Evolutionary conservation across 2,797 vertebrate species (phyloP).

Genomic region (Anableps anableps): DNA sequence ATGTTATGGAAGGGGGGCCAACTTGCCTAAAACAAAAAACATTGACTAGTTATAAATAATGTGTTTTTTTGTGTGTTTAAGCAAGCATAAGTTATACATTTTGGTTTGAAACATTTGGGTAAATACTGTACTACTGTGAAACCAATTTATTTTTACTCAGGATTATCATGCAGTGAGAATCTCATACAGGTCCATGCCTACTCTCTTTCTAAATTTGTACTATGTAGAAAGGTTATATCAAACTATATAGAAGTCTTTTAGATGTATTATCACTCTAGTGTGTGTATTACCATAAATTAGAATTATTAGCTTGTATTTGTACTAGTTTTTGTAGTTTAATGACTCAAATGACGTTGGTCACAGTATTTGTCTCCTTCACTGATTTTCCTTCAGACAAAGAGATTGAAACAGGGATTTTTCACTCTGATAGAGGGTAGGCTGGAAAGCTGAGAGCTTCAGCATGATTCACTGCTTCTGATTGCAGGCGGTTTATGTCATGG

Average conservation of each 20-base stretch:
- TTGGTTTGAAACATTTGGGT: background rate
- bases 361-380: constrained; percentile 42
- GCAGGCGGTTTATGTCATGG: constrained; percentile 75
- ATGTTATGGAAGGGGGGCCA: background rate
- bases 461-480: constrained; percentile 77
- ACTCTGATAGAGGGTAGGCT: constrained; percentile 35
- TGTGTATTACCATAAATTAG: too few relatives aligned
- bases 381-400: constrained; percentile 46
- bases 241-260: background rate
- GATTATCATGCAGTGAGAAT: background rate
- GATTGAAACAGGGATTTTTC: constrained; percentile 44
- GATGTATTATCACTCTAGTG: background rate
- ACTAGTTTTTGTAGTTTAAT: background rate
- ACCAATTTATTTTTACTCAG: background rate
- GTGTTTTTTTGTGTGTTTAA: background rate
- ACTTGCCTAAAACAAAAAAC: background rate
- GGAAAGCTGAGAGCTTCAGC: constrained; percentile 48
- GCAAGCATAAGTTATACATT: background rate
- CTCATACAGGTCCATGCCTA: background rate
- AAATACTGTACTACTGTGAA: background rate
- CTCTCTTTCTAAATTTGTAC: background rate
- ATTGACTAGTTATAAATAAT: background rate
- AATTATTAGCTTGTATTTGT: background rate
- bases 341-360: constrained; percentile 30
- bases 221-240: background rate